Conservation (phyloP, 2,113 vertebrate genomes). For the Bubo blakistoni region DNA sequence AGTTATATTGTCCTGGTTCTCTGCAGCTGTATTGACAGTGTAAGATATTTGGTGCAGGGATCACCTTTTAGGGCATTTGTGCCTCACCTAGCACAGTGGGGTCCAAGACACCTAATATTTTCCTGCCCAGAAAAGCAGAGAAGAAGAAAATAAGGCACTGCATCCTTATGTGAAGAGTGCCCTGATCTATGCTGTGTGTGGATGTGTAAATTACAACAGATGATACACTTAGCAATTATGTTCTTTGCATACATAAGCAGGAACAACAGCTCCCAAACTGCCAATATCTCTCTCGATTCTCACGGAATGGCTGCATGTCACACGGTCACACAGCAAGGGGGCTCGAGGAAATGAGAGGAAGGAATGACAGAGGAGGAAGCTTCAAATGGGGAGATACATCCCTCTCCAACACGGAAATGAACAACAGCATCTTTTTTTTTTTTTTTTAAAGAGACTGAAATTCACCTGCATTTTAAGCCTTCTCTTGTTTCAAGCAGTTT, state of each 20-base stretch:
- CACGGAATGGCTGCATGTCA: constrained; percentile 62
- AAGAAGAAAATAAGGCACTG: background rate
- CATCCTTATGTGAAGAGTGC: constrained; percentile 20
- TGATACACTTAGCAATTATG: constrained; percentile 76
- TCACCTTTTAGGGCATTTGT: background rate
- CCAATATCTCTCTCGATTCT: constrained; percentile 70
- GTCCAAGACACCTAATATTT: background rate
- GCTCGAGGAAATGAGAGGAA: constrained; percentile 53
- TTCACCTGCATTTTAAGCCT: background rate
- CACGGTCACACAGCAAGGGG: constrained; percentile 63
- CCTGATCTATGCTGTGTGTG: constrained; percentile 50
- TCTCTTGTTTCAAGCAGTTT: background rate
- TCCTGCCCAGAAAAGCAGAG: background rate
- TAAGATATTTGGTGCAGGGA: background rate
- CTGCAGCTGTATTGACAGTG: background rate
- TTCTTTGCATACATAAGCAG: constrained; percentile 77
- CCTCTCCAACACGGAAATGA: constrained; percentile 9
- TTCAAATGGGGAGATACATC: constrained; percentile 40
- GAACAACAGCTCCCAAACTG: constrained; percentile 75
- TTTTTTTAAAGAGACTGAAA: background rate
- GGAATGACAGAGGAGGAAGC: constrained; percentile 54
- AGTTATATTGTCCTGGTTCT: background rate
- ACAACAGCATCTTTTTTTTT: background rate
- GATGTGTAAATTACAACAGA: constrained; percentile 76
- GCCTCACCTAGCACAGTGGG: background rate